Evolutionary conservation across 1,140 invertebrate genomes (phyloP), one percentile per base, ranked within the genome.

Genomic region (Heliothis virescens): DNA sequence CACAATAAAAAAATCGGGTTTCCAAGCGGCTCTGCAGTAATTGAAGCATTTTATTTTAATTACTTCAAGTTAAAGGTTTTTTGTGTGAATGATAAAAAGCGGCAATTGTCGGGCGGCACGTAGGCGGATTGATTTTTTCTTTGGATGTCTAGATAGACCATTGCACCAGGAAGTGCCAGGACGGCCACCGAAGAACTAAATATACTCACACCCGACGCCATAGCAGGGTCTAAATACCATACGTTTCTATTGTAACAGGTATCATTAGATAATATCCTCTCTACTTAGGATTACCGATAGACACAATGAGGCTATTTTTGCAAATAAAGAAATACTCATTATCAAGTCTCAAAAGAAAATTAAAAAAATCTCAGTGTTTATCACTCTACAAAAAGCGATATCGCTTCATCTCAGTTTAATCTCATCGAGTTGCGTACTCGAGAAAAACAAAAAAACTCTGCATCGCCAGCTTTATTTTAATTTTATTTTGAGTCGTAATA

Each of bases 111-210:
- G 72, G 7, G 4, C 41, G 72, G 55, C 72, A 74, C 72, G 72
- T 74, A 60, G 72, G 41, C 52, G 21, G 59, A 12, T 71, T 52
- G 52, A 52, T 60, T 80, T 80, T 80, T 80, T 80, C 55, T 52
- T 75, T 52, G 53, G 11, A 48, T 5, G n/a, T 74, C 55, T 60
- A 72, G 55, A 73, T 69, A 79, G 81, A 79, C 72, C 77, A 79
- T 79, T 79, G 81, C 81, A 71, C 81, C 81, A 72, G 81, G 81
- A 82, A 79, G 77, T 79, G 21, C 26, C 18, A 60, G 59, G 62
- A 34, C 57, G 18, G 16, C 7, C 65, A 72, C 50, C 21, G 57
- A 3, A 41, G 71, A 67, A 53, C 72, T 60, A 29, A 80, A 57
- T 34, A 15, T 59, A 47, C 15, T 11, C 26, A 34, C 69, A 53